Conservation (phyloP, 2,113 vertebrate species). For the Thunnus thynnus region DNA sequence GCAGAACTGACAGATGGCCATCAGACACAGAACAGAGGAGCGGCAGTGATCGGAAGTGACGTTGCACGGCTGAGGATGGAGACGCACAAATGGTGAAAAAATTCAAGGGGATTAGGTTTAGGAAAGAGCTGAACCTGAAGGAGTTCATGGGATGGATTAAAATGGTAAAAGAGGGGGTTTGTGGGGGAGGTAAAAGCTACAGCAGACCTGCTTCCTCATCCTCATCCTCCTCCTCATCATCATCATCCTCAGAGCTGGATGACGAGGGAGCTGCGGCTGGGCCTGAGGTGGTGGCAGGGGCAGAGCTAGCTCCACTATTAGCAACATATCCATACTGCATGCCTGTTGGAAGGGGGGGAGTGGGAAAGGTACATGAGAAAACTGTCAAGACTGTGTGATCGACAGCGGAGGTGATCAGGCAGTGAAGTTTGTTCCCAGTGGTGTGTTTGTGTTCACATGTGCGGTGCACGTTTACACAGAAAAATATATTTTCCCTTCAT, state of each 20-base stretch:
- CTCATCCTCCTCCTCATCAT: slow-evolving; percentile 93
- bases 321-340: slow-evolving; percentile 95
- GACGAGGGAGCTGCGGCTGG: slow-evolving; percentile 89
- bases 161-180: not conserved
- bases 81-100: not conserved
- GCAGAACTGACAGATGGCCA: slow-evolving; percentile 4
- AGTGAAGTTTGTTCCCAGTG: not conserved
- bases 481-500: not conserved
- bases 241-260: slow-evolving; percentile 98
- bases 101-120: not conserved
- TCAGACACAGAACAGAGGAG: slow-evolving; percentile 23
- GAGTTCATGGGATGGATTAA: slow-evolving; percentile 32
- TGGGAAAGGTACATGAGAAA: slow-evolving; percentile 76
- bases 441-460: not conserved
- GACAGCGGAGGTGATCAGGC: not conserved
- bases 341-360: slow-evolving; percentile 91
- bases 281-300: slow-evolving; percentile 84
- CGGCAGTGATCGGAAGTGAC: not conserved
- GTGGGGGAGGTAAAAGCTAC: slow-evolving; percentile 86
- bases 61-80: not conserved
- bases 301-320: slow-evolving; percentile 95
- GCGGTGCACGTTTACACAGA: not conserved
- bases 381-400: slow-evolving; percentile 15
- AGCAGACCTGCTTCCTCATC: slow-evolving; percentile 99
- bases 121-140: not conserved